Conservation (phyloP, 2,113 vertebrate genomes). For the Xiphias gladius region DNA sequence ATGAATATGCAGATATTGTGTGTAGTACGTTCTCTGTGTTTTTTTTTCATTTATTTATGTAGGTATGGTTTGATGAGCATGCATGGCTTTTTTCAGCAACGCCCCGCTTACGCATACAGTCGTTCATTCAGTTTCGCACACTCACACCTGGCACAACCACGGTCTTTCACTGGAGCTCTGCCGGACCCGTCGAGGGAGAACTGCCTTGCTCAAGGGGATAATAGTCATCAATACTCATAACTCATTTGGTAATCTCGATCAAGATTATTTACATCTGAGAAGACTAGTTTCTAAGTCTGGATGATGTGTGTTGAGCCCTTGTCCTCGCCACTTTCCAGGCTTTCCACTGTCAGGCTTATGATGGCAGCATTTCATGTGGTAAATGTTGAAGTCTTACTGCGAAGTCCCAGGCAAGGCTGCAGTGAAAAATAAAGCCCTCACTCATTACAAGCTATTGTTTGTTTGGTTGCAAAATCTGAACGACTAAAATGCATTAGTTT, state of each 20-base stretch:
- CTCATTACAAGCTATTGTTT: neutral
- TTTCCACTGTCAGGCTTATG: conserved; percentile 26
- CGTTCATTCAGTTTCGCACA: conserved; percentile 10
- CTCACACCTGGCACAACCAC: conserved; percentile 45
- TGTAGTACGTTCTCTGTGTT: neutral
- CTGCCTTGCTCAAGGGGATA: conserved; percentile 48
- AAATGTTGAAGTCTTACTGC: neutral
- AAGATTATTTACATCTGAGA: conserved; percentile 41
- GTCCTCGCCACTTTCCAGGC: conserved; percentile 23
- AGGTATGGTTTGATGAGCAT: conserved; percentile 7
- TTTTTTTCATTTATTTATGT: conserved; percentile 32
- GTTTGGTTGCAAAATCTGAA: conserved; percentile 30
- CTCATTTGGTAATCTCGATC: conserved; percentile 35
- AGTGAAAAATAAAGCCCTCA: neutral
- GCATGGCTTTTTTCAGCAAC: conserved; percentile 5
- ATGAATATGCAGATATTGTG: conserved; percentile 64
- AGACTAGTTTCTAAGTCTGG: conserved; percentile 37
- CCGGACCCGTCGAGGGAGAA: conserved; percentile 1
- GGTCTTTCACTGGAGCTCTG: conserved; percentile 39
- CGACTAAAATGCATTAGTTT: conserved; percentile 47
- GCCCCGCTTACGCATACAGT: conserved; percentile 25
- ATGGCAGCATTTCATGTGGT: neutral
- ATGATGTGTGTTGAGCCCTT: conserved; percentile 8
- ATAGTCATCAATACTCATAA: conserved; percentile 45
- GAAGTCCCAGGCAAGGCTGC: neutral